Percentiles rank a stretch among this genome's conserved stretches.
Evolutionary conservation across 2,113 vertebrate species (phyloP).

Genomic region (Myxocyprinus asiaticus): DNA sequence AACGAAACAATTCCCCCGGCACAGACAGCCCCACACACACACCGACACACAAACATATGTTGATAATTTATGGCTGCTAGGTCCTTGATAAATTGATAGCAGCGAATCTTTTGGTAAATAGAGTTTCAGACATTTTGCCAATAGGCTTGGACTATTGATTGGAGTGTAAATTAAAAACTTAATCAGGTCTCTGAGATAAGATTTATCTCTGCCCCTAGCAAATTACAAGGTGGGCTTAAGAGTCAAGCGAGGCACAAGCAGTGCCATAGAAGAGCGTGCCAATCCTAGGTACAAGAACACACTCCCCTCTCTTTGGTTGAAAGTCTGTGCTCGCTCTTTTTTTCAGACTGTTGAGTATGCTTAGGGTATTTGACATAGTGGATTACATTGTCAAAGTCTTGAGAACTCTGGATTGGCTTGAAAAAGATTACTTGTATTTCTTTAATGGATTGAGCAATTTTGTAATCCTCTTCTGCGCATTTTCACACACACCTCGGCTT

Average conservation of each 20-base stretch:
- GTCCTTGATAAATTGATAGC: conserved; percentile 99
- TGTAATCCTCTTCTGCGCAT: conserved; percentile 68
- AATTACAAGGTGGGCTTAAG: conserved; percentile 73
- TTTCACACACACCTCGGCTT: conserved; percentile 27
- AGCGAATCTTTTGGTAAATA: conserved; percentile 98
- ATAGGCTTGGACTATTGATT: conserved; percentile 99
- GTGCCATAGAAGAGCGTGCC: conserved; percentile 60
- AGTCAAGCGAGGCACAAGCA: conserved; percentile 63
- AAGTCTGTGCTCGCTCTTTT: not conserved
- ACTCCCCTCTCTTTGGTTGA: conserved; percentile 1
- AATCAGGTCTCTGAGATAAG: conserved; percentile 92
- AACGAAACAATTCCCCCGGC: conserved; percentile 52
- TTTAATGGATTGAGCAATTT: conserved; percentile 68
- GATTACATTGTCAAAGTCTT: conserved; percentile 55
- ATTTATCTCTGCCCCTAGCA: conserved; percentile 81
- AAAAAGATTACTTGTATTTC: conserved; percentile 58
- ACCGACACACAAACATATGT: conserved; percentile 53
- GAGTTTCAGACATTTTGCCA: conserved; percentile 99
- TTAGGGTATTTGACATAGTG: conserved; percentile 54
- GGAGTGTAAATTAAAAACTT: conserved; percentile 99
- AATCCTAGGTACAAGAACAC: conserved; percentile 32
- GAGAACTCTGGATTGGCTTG: conserved; percentile 54
- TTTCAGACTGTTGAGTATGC: conserved; percentile 39
- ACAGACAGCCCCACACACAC: conserved; percentile 27
- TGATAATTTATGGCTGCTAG: conserved; percentile 93